Evolutionary conservation across 2,888 invertebrate genomes (phyloP).

Genomic region (Hypselothyrea guttata): DNA sequence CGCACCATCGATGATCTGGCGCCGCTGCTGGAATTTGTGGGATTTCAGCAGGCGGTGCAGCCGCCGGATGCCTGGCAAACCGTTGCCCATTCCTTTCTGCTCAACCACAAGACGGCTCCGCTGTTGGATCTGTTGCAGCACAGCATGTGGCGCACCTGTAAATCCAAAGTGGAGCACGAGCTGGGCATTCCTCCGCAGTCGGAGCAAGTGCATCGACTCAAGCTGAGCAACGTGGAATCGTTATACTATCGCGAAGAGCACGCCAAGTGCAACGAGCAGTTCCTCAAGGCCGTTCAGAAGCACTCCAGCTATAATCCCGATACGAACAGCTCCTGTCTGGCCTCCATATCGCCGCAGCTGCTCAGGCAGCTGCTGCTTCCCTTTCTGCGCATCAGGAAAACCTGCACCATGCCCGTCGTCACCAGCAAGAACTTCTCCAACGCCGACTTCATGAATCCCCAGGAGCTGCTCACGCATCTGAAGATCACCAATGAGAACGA

Average conservation of each 20-base stretch:
- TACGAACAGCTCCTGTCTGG: conserved; percentile 59
- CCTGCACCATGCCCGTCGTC: conserved; percentile 86
- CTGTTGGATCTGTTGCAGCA: conserved; percentile 70
- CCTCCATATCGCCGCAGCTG: conserved; percentile 82
- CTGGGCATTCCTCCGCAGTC: conserved; percentile 87
- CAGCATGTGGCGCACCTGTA: conserved; percentile 86
- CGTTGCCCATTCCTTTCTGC: conserved; percentile 67
- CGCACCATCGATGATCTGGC: conserved; percentile 84
- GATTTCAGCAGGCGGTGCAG: conserved; percentile 76
- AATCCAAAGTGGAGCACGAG: conserved; percentile 86
- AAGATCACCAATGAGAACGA: conserved; percentile 85
- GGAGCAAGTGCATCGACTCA: conserved; percentile 84
- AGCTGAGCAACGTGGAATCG: conserved; percentile 88
- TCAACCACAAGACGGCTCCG: conserved; percentile 36
- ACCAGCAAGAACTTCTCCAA: conserved; percentile 31
- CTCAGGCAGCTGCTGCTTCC: conserved; percentile 84
- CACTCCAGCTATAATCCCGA: conserved; percentile 46
- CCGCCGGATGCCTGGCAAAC: conserved; percentile 68
- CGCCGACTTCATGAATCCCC: conserved; percentile 84
- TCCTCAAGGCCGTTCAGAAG: conserved; percentile 82
- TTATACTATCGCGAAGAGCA: conserved; percentile 88
- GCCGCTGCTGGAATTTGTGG: conserved; percentile 80
- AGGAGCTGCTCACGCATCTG: conserved; percentile 86
- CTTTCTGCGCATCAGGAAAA: conserved; percentile 86
- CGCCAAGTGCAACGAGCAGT: conserved; percentile 83